Evolutionary conservation across 2,113 vertebrate genomes (phyloP).

Genomic region (Arothron firmamentum): DNA sequence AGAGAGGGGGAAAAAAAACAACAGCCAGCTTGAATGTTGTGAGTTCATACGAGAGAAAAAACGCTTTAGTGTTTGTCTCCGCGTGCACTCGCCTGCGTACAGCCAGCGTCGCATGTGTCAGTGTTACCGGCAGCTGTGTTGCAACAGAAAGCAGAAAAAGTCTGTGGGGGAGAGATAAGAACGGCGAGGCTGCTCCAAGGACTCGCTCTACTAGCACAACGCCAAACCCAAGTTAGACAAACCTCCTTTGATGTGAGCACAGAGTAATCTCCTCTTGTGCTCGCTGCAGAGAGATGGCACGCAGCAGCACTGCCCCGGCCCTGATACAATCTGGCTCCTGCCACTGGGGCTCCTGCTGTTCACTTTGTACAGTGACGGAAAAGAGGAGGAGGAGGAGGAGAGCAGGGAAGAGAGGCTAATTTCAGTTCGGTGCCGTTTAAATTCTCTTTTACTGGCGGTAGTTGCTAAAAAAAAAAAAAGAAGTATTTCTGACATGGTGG

Average conservation of each 20-base stretch:
- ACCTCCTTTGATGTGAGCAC: conserved; percentile 71
- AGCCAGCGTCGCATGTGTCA: conserved; percentile 42
- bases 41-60: conserved; percentile 23
- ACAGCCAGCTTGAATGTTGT: conserved; percentile 35
- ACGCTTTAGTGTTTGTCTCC: conserved; percentile 32
- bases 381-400: background rate
- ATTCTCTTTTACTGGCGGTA: conserved; percentile 16
- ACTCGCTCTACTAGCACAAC: conserved; percentile 61
- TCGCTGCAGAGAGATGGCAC: conserved; percentile 46
- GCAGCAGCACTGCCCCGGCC: conserved; percentile 47
- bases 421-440: conserved; percentile 1
- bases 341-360: conserved; percentile 39
- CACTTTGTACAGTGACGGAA: conserved; percentile 26
- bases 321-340: conserved; percentile 45
- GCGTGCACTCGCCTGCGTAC: conserved; percentile 24
- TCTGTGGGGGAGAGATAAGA: conserved; percentile 74
- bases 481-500: conserved; percentile 3
- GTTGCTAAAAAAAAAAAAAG: conserved; percentile 4
- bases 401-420: conserved; percentile 1
- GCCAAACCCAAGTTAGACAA: conserved; percentile 68
- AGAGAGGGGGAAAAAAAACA: no score
- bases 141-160: conserved; percentile 60
- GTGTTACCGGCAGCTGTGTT: conserved; percentile 60
- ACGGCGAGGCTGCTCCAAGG: conserved; percentile 58
- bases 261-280: conserved; percentile 59